Evolutionary conservation across 2,888 invertebrate genomes (phyloP), one percentile per base, ranked within the genome.

Genomic region (Erebia aethiops): DNA sequence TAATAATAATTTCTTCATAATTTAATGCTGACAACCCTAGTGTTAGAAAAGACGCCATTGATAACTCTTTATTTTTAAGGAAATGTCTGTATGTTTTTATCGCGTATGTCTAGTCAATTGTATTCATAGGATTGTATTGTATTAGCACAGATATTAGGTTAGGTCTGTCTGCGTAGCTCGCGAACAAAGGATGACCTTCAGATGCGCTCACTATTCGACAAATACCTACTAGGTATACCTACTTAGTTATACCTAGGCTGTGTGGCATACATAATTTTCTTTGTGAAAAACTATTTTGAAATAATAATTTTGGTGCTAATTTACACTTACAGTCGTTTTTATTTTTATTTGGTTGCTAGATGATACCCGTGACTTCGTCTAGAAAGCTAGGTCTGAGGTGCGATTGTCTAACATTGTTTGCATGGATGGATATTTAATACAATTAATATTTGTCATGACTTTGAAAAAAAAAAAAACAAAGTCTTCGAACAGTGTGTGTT

Each of bases 111-210:
- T n/a, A 43, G 61, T 56, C 69, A 69, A 72, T 69, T 56, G 57
- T 61, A 71, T 71, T 74, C 70, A 62, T 49, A 72, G 60, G 54
- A 68, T 60, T 66, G 21, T 72, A 63, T 74, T 72, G 26, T 26
- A 26, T 26, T 26, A 26, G 26, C 26, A 26, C 26, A 26, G 26
- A 61, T 70, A 70, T 71, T 74, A 70, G 49, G 66, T 71, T 72
- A 71, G 68, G 66, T 65, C 62, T 72, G 69, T 76, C 68, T 76
- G 67, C 71, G 57, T 71, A 72, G 57, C 58, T 26, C 46, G 76
- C 76, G 75, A 79, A 89, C 89, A 90, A 90, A 88, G 87, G 85
- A 84, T 84, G 87, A 77, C 90, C 90, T 90, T 89, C 88, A 76
- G 76, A 80, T 79, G 82, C 77, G 85, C 81, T 89, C 87, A 87